Evolutionary conservation across 2,888 invertebrate genomes (phyloP), one percentile per base, ranked within the genome.

Genomic region (Eupithecia subfuscata): DNA sequence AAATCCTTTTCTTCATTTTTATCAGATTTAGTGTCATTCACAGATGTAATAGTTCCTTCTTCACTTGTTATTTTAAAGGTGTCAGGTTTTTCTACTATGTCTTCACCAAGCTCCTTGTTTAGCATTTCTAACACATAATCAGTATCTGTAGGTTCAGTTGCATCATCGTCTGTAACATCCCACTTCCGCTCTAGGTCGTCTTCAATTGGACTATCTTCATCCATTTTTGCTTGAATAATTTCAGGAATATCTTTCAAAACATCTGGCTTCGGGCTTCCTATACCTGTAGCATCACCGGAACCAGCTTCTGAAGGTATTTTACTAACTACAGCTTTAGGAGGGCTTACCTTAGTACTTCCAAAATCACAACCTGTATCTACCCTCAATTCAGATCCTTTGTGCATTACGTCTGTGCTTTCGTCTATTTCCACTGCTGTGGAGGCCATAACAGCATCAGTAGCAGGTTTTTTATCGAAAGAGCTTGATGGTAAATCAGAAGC

Each of bases 121-220:
- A 72, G 67, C n/a, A 70, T 18, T 9, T 73, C 63, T 34, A 68
- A 40, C 9, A 63, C 40, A 52, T 70, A 48, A 56, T 40, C 69
- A 14, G 69, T 75, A 14, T 30, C 60, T 22, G 25, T 9, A 63
- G 70, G 60, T 30, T 69, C 60, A 48, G 22, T 40, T 43, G 37
- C 6, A 5, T 43, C 65, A 37, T n/a, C 37, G 14, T 45, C 56
- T 63, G 67, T 45, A 70, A 65, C n/a, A 60, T 74, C 77, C 75
- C 78, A 81, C 16, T 22, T 70, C 5, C 79, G 30, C 69, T 65
- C 68, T 4, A 81, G 5, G 1, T 75, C 64, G 34, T 75, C 73
- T 25, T n/a, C 25, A 16, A 68, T 2, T 64, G 74, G 75, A 48
- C 37, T 18, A 0, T 70, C 34, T 68, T 48, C 34, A 60, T 80